Evolutionary conservation across 2,113 vertebrate species (phyloP).

Genomic region (Python bivittatus): DNA sequence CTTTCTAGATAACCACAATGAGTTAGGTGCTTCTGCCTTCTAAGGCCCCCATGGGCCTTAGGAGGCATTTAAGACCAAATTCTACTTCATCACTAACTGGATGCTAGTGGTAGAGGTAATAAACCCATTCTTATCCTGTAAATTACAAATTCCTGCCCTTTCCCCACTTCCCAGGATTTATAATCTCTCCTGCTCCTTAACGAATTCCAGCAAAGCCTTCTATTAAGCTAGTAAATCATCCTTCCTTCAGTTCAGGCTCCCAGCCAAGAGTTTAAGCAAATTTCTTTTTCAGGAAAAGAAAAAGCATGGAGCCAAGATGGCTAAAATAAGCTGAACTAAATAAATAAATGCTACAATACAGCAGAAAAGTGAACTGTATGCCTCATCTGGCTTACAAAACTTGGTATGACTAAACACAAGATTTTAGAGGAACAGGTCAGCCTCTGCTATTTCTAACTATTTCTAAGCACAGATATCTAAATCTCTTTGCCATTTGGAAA

Average conservation of each 20-base stretch:
- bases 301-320: constrained; percentile 41
- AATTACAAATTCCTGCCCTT: not conserved
- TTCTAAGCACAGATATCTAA: not conserved
- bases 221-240: constrained; percentile 32
- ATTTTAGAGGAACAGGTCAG: constrained; percentile 20
- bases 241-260: constrained; percentile 19
- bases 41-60: too few species aligned
- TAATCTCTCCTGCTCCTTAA: not conserved
- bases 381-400: constrained; percentile 12
- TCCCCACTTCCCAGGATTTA: not conserved
- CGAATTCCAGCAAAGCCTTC: not conserved
- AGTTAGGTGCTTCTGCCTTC: too few species aligned
- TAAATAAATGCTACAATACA: constrained; percentile 26
- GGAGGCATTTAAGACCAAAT: not conserved
- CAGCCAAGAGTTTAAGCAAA: constrained; percentile 33
- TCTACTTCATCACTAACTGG: not conserved
- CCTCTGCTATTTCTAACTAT: constrained; percentile 20
- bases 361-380: constrained; percentile 23
- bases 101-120: not conserved
- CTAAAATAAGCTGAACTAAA: constrained; percentile 42
- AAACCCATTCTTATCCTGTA: not conserved
- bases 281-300: constrained; percentile 45
- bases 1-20: too few species aligned
- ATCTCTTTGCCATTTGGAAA: not conserved
- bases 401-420: not conserved